Evolutionary conservation across 92 coral and sea anemone genomes (phyloP).

Genomic region (Pocillopora grandis): DNA sequence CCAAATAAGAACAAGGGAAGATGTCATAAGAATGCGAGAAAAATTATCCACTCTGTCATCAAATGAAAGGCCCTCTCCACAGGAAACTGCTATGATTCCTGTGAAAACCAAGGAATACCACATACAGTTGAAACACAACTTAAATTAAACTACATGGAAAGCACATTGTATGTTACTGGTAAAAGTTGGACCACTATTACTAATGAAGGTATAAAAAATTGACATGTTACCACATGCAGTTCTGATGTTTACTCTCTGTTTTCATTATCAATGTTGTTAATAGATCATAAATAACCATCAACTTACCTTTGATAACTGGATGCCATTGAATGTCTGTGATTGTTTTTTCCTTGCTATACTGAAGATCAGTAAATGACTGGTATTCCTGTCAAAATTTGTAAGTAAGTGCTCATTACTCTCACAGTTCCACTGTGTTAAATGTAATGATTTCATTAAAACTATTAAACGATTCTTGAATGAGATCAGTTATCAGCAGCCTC

Average conservation of each 20-base stretch:
- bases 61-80: slow-evolving; percentile 92
- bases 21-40: slow-evolving; percentile 95
- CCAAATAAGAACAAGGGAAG: slow-evolving; percentile 96
- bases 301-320: slow-evolving; percentile 87
- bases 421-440: too few species aligned
- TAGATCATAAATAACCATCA: too few species aligned
- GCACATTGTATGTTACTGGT: too few species aligned
- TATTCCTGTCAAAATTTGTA: slow-evolving; percentile 69
- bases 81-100: slow-evolving; percentile 97
- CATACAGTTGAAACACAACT: not conserved
- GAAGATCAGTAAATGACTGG: slow-evolving; percentile 97
- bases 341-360: slow-evolving; percentile 93
- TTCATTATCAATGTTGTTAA: too few species aligned
- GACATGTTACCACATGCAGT: too few species aligned
- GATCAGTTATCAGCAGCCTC: too few species aligned
- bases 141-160: too few species aligned
- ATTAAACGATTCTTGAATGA: too few species aligned
- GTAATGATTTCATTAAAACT: too few species aligned
- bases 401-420: not conserved
- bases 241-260: too few species aligned
- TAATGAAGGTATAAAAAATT: too few species aligned
- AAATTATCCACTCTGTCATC: slow-evolving; percentile 94
- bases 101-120: not conserved
- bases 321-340: slow-evolving; percentile 97
- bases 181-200: too few species aligned